These are phyloP conservation scores for Octopus bimaculoides DNA, from an alignment of 1,140 invertebrate species.

Conservation along the genomic window DNA sequence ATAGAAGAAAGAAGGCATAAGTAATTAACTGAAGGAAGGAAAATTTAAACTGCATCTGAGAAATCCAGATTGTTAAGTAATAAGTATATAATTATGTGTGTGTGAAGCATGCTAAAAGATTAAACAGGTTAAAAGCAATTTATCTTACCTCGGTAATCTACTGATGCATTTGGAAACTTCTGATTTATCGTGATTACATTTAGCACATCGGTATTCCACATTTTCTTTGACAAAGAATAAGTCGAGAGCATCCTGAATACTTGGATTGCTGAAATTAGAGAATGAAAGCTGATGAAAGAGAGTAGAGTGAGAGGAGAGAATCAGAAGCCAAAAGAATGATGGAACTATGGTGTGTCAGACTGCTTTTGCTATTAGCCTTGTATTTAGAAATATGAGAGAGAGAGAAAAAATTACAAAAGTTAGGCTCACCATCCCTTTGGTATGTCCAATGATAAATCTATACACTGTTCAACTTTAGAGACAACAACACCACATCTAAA, in stretches of 20 bases:
- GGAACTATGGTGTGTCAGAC: too few relatives aligned
- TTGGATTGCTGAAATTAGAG: background rate
- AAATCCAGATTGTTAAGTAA: too few relatives aligned
- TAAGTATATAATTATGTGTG: background rate
- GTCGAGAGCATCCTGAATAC: slow-evolving; percentile 48
- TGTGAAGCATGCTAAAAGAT: background rate
- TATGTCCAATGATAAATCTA: slow-evolving; percentile 48
- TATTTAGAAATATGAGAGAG: background rate
- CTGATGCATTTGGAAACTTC: slow-evolving; percentile 42
- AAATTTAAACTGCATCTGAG: too few relatives aligned
- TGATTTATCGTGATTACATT: slow-evolving; percentile 43
- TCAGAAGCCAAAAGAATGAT: too few relatives aligned
- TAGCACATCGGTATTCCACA: slow-evolving; percentile 50
- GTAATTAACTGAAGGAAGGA: too few relatives aligned
- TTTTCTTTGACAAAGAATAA: slow-evolving; percentile 43
- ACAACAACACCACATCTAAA: slow-evolving; percentile 41
- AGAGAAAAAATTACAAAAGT: background rate
- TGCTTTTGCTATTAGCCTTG: too few relatives aligned
- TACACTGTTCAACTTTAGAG: slow-evolving; percentile 41
- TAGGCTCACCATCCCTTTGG: slow-evolving; percentile 35
- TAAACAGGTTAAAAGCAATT: background rate
- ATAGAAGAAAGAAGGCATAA: too few relatives aligned
- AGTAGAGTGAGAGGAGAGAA: too few relatives aligned
- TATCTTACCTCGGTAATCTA: slow-evolving; percentile 41
- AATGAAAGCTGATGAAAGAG: too few relatives aligned